A percentile compares a stretch with the other conserved stretches of the same genome.
Conservation (phyloP, 2,797 vertebrate genomes). For the Leptoclinus maculatus region DNA sequence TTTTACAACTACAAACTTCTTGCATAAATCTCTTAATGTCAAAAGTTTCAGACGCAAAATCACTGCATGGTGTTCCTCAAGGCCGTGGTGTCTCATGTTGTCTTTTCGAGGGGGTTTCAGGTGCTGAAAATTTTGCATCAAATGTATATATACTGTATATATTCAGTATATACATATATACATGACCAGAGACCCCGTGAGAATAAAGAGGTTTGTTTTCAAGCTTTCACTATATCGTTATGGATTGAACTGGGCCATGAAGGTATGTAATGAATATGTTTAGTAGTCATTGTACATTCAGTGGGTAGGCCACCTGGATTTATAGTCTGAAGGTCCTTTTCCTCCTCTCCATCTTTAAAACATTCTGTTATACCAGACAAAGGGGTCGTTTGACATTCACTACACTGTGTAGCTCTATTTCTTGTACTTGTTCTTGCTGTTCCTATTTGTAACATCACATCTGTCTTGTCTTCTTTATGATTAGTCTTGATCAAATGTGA, state of each 20-base stretch:
- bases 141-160: too few species aligned
- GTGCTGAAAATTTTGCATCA: not conserved
- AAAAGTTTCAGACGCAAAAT: too few species aligned
- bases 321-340: not conserved
- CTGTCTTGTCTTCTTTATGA: slow-evolving; percentile 6
- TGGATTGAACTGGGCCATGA: slow-evolving; percentile 6
- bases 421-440: slow-evolving; percentile 8
- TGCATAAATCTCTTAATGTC: too few species aligned
- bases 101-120: too few species aligned
- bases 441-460: slow-evolving; percentile 6
- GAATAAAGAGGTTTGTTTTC: slow-evolving; percentile 17
- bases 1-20: too few species aligned
- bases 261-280: not conserved
- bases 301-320: not conserved
- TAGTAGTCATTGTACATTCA: slow-evolving; percentile 13
- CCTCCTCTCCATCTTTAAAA: slow-evolving; percentile 13
- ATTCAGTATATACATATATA: too few species aligned
- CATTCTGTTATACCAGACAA: slow-evolving; percentile 13
- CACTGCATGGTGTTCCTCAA: too few species aligned
- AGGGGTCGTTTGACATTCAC: not conserved
- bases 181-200: too few species aligned
- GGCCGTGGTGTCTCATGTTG: too few species aligned
- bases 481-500: not conserved
- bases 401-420: not conserved
- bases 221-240: not conserved